Evolutionary conservation across 2,888 invertebrate genomes (phyloP).

Genomic region (Crematogaster levior): DNA sequence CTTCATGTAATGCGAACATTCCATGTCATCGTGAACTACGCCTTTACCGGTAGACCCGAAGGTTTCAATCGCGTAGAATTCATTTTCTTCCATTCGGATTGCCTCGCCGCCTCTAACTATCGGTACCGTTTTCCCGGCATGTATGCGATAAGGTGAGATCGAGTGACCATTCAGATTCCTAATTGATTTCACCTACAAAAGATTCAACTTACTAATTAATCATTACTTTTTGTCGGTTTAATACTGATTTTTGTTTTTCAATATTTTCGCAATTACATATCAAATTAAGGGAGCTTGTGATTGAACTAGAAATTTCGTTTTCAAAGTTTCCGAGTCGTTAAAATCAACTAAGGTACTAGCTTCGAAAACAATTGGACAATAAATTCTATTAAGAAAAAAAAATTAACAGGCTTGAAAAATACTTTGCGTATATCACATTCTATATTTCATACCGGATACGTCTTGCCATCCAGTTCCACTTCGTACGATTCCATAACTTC

Average conservation of each 20-base stretch:
- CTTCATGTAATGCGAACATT: constrained; percentile 99
- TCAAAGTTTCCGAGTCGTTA: not conserved
- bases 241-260: not conserved
- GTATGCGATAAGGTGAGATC: constrained; percentile 99
- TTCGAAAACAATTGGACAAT: not conserved
- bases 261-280: not conserved
- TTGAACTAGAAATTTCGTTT: not conserved
- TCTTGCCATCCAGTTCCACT: constrained; percentile 98
- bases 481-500: constrained; percentile 99
- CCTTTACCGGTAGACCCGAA: constrained; percentile 99
- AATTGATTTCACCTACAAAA: constrained; percentile 93
- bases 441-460: constrained; percentile 89
- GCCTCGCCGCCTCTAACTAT: constrained; percentile 99
- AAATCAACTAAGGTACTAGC: not conserved
- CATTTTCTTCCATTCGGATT: constrained; percentile 99
- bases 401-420: not conserved
- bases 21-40: constrained; percentile 99
- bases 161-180: constrained; percentile 99
- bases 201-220: not conserved
- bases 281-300: not conserved
- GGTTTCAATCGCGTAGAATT: constrained; percentile 99
- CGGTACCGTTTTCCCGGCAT: constrained; percentile 99
- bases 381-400: not conserved
- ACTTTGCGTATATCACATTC: not conserved
- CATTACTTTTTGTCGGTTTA: not conserved